Evolutionary conservation across 2,797 vertebrate species (phyloP), one percentile per base, ranked within the genome.

Genomic region (Ambastaia sidthimunki): DNA sequence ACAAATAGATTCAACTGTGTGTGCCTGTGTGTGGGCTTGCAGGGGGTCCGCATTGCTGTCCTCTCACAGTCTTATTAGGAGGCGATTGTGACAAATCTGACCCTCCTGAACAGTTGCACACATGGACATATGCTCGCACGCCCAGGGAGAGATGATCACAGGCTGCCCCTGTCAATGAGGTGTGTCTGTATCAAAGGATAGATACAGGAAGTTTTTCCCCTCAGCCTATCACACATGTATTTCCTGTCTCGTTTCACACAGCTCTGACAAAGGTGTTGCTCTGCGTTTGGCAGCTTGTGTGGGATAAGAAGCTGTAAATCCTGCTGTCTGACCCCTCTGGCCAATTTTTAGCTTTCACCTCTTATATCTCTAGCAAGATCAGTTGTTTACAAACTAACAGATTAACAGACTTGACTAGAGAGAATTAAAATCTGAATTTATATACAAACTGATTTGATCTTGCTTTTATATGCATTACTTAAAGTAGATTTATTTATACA

Each of bases 151-250:
- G 74, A 74, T 78, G 63, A 81, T 74, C 70, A 71, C 23, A 37
- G 63, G 71, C 37, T 5, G 79, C 23, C 50, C 57, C 63, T 84
- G 80, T 78, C 88, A 91, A 86, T 87, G 90, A 92, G 88, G 89
- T 91, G 90, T 92, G 85, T 84, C 72, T 62, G 59, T 90, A 91
- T 92, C 89, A 90, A 91, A 91, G 87, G 80, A 85, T 54, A 13
- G 76, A 85, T 81, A 80, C 88, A 92, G 90, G 90, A 92, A 90
- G 90, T 52, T 69, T 80, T 70, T 23, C 47, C 76, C 80, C 80
- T 78, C 77, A 78, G 47, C 69, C 47, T 74, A 28, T 73, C 57
- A 71, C 63, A 81, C 37, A 2, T 76, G 82, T 21, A 84, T 57
- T 79, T 86, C 78, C 83, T 86, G 78, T 76, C 60, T 73, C 5